Evolutionary conservation across 30 jellyfish, hydroid and myxozoan genomes (phyloP).

Genomic region (Aurelia coerulea): DNA sequence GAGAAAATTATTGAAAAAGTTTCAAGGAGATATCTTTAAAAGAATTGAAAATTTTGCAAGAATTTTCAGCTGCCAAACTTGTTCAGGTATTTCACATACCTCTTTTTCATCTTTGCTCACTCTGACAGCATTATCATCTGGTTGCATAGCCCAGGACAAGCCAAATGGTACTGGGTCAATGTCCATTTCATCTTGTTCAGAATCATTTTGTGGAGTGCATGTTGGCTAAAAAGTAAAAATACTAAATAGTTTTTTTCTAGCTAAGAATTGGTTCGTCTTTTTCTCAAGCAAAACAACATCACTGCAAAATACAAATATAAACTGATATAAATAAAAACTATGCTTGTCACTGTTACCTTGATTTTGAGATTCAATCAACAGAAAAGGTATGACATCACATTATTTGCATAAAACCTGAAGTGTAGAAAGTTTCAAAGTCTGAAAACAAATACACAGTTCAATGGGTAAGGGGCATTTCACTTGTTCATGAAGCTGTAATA

Average conservation of each 20-base stretch:
- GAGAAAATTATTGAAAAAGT: no score
- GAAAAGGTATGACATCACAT: background rate
- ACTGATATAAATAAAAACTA: background rate
- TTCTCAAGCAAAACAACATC: no score
- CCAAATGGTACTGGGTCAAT: slow-evolving; percentile 45
- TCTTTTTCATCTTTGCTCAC: slow-evolving; percentile 51
- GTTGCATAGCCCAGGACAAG: slow-evolving; percentile 54
- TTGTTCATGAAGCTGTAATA: no score
- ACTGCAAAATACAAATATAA: background rate
- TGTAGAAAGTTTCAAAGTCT: no score
- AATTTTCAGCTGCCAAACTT: no score
- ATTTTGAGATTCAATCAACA: background rate
- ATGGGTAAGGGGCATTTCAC: no score
- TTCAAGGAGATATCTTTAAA: no score
- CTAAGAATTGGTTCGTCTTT: no score
- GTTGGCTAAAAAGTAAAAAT: slow-evolving; percentile 31
- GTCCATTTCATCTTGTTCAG: slow-evolving; percentile 22
- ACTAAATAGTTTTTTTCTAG: background rate
- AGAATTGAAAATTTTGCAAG: no score
- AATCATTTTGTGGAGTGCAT: slow-evolving; percentile 43
- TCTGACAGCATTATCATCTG: slow-evolving; percentile 63
- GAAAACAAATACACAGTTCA: no score
- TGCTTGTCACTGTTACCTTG: background rate
- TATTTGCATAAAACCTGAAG: no score
- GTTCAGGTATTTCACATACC: background rate